These are phyloP conservation scores for Lethenteron camtschaticum DNA, from an alignment of 2,113 vertebrate genomes.

Conservation along the genomic window DNA sequence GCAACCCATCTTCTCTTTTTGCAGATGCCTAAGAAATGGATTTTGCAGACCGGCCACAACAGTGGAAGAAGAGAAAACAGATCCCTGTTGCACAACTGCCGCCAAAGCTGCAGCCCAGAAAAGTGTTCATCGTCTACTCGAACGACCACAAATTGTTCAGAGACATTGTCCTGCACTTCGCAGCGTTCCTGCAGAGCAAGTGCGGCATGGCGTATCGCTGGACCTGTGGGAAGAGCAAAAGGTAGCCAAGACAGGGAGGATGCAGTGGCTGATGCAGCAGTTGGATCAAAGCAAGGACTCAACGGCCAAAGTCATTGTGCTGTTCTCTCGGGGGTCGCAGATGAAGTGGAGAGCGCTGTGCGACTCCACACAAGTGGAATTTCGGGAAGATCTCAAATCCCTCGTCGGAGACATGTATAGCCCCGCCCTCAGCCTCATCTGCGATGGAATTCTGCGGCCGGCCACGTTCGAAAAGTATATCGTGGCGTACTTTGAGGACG, in stretches of 20 bases:
- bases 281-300: slow-evolving; percentile 36
- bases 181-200: slow-evolving; percentile 46
- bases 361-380: slow-evolving; percentile 15
- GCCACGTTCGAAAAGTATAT: slow-evolving; percentile 55
- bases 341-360: slow-evolving; percentile 71
- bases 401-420: slow-evolving; percentile 54
- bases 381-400: slow-evolving; percentile 31
- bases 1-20: too few species aligned
- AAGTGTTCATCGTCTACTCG: slow-evolving; percentile 65
- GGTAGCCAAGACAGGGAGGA: slow-evolving; percentile 36
- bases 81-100: too few species aligned
- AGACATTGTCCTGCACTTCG: slow-evolving; percentile 62
- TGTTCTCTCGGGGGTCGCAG: slow-evolving; percentile 60
- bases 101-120: slow-evolving; percentile 12
- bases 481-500: slow-evolving; percentile 60
- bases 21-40: too few species aligned
- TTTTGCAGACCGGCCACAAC: too few species aligned
- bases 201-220: slow-evolving; percentile 55
- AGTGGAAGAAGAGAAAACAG: too few species aligned
- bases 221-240: slow-evolving; percentile 46
- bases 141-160: slow-evolving; percentile 57
- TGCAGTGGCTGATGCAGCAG: slow-evolving; percentile 59
- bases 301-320: slow-evolving; percentile 48
- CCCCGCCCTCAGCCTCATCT: slow-evolving; percentile 51
- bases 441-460: slow-evolving; percentile 53